Evolutionary conservation across 1,140 invertebrate species (phyloP), one percentile per base, ranked within the genome.

Genomic region (Papilio xuthus): DNA sequence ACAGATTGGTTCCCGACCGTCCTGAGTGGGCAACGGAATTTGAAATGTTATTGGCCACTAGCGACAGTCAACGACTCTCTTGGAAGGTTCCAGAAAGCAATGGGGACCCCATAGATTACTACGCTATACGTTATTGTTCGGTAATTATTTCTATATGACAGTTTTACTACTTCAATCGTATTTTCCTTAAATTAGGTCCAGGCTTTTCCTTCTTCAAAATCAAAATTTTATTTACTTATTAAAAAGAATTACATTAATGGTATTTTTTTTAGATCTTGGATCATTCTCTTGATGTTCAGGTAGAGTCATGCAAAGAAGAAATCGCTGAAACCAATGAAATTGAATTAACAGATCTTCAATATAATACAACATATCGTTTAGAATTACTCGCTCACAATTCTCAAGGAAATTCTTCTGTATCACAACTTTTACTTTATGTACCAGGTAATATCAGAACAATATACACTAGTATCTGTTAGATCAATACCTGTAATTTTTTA

Each of bases 371-470:
- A 10, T 93, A 92, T 80, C 87, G 84, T 67, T 81, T 92, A 8
- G 86, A 90, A 83, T 71, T 93, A 50, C 76, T 88, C 9, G 90
- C 91, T 4, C 91, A 92, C 47, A 91, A 90, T 67, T 72, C 86
- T 2, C 79, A 85, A 9, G 91, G 91, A 37, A 88, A 90, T 73
- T 93, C 90, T 8, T 81, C 84, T 23, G 82, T 84, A n/a, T 82
- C 86, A 7, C 83, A 85, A 71, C 85, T 87, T 26, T 82, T 82
- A 71, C 56, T 93, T 15, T 82, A 75, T 26, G 81, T 86, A 75
- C 84, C 86, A 85, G 89, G 91, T 85, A 81, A 8, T 26, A 42
- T 20, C 26, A 32, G 44, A 56, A 56, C 10, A 56, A 2, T 23
- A 23, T 56, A 6, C 53, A 3, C 18, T n/a, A 10, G 9, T 18